Conservation (phyloP, 1,140 invertebrate genomes). For the Euura lappo region DNA sequence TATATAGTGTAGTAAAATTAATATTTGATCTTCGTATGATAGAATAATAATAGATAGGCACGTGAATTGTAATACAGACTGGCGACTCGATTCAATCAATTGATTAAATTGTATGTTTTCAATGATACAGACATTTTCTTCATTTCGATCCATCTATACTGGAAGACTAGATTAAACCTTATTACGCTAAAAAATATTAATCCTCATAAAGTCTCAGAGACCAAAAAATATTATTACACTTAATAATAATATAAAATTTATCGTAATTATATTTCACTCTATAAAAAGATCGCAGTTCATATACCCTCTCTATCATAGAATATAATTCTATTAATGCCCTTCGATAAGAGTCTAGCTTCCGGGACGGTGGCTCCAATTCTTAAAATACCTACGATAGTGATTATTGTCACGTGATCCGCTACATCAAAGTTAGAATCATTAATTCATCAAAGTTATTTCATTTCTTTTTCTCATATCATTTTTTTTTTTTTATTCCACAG, state of each 20-base stretch:
- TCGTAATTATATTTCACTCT: constrained; percentile 29
- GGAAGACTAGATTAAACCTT: constrained; percentile 48
- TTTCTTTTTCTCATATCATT: neutral
- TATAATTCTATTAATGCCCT: constrained; percentile 5
- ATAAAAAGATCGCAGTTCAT: constrained; percentile 17
- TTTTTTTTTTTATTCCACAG: neutral
- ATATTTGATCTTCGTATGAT: neutral
- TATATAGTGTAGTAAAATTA: constrained; percentile 9
- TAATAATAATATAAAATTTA: constrained; percentile 30
- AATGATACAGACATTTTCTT: neutral
- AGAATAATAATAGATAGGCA: neutral
- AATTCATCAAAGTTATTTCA: neutral
- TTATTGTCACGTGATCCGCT: neutral
- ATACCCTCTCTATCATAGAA: constrained; percentile 8
- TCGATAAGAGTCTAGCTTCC: neutral
- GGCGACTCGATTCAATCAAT: neutral
- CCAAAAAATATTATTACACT: constrained; percentile 26
- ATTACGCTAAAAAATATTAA: constrained; percentile 7
- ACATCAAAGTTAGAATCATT: neutral
- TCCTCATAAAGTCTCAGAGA: constrained; percentile 41
- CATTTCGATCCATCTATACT: constrained; percentile 29
- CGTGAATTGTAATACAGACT: neutral
- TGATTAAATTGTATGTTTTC: constrained; percentile 16
- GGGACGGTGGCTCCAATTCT: neutral
- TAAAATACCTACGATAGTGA: neutral